These are phyloP conservation scores for Seriola quinqueradiata DNA, from an alignment of 2,113 vertebrate genomes.

Conservation along the genomic window DNA sequence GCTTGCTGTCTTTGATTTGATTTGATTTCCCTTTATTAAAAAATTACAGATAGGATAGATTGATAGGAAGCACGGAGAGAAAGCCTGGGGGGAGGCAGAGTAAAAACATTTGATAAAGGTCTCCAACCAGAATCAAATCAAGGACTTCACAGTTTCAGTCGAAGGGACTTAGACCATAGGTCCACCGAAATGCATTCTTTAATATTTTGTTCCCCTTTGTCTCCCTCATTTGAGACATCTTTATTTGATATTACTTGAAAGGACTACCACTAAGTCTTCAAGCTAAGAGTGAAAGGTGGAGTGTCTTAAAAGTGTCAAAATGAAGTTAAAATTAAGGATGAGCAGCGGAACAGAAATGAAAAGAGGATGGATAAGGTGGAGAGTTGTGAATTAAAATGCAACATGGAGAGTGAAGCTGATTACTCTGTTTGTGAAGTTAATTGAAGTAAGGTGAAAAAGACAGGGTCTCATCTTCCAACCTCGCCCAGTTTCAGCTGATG, in stretches of 20 bases:
- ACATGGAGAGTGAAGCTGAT: constrained; percentile 88
- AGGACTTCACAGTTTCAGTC: background rate
- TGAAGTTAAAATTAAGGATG: constrained; percentile 3
- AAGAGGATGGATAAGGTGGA: constrained; percentile 4
- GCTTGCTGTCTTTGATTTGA: background rate
- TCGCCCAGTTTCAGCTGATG: constrained; percentile 92
- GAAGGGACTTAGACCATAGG: background rate
- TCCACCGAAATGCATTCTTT: background rate
- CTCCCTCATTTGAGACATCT: constrained; percentile 2
- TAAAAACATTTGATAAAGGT: background rate
- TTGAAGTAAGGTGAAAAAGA: constrained; percentile 92
- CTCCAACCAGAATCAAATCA: background rate
- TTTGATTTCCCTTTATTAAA: background rate
- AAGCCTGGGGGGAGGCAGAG: background rate
- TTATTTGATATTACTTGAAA: constrained; percentile 9
- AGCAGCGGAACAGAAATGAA: constrained; percentile 4
- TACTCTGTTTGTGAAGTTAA: constrained; percentile 91
- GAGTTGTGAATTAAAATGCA: constrained; percentile 89
- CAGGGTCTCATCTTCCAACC: constrained; percentile 82
- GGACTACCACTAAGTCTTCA: background rate
- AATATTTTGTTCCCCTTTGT: background rate
- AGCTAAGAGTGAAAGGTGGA: background rate
- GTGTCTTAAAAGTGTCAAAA: background rate
- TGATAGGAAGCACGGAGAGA: background rate
- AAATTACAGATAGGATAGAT: background rate